Percentiles rank a stretch among this genome's conserved stretches.
Conservation (phyloP, 2,797 vertebrate species). For the Tarsius wallacei region DNA sequence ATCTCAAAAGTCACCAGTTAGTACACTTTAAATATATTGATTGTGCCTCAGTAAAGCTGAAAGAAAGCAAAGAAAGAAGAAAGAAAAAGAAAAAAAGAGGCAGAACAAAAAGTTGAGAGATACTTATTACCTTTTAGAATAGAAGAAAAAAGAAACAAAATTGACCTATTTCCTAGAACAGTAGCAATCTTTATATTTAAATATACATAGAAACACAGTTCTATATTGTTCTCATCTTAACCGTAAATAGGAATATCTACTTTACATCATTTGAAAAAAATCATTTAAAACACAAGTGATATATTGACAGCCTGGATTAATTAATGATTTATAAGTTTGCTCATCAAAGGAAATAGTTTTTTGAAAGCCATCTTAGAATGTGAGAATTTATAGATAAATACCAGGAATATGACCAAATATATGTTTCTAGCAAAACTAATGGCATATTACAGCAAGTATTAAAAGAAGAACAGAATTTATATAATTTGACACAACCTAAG, state of each 20-base stretch:
- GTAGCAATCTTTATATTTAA: conserved; percentile 46
- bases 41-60: background rate
- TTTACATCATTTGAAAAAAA: conserved; percentile 61
- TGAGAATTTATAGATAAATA: background rate
- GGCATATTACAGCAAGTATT: background rate
- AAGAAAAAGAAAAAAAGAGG: background rate
- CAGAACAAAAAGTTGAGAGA: background rate
- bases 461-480: conserved; percentile 18
- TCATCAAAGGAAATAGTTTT: conserved; percentile 37
- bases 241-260: background rate
- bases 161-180: background rate
- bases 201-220: background rate
- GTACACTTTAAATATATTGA: background rate
- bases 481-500: background rate
- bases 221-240: conserved; percentile 13
- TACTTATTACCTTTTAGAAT: background rate
- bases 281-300: conserved; percentile 5
- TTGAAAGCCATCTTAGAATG: conserved; percentile 41
- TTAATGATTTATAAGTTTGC: conserved; percentile 37
- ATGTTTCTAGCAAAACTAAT: background rate
- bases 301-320: background rate
- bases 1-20: background rate
- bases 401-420: background rate
- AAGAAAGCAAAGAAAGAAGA: background rate
- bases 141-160: background rate